A percentile compares a stretch with the other conserved stretches of the same genome.
Evolutionary conservation across 2,888 invertebrate genomes (phyloP).

Genomic region (Norana najaformis): DNA sequence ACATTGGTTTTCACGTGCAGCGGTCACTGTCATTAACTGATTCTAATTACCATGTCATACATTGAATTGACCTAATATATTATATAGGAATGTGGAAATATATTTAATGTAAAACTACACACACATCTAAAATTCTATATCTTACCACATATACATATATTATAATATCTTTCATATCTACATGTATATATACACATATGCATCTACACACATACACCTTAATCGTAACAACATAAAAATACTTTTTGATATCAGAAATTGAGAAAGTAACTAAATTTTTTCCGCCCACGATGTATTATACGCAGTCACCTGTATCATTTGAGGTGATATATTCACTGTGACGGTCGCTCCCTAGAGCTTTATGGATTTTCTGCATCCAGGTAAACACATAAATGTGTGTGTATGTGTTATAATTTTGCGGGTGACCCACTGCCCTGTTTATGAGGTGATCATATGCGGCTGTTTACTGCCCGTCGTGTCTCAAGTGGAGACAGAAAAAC

Average conservation of each 20-base stretch:
- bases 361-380: background rate
- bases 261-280: background rate
- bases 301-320: background rate
- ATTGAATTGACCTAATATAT: background rate
- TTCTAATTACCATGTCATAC: conserved; percentile 1
- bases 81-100: background rate
- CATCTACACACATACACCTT: no score
- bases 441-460: background rate
- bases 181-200: no score
- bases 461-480: background rate
- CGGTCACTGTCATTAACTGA: background rate
- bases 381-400: background rate
- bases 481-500: background rate
- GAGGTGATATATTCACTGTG: background rate
- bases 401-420: background rate
- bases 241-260: background rate
- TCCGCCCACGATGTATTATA: background rate
- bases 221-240: background rate
- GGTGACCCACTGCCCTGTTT: background rate
- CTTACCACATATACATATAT: no score
- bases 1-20: background rate
- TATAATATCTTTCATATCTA: no score
- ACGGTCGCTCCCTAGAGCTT: background rate
- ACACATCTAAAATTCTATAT: background rate
- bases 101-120: background rate